These are phyloP conservation scores for Rhagoletis zephyria DNA, from an alignment of 1,140 invertebrate genomes.

Conservation along the genomic window DNA sequence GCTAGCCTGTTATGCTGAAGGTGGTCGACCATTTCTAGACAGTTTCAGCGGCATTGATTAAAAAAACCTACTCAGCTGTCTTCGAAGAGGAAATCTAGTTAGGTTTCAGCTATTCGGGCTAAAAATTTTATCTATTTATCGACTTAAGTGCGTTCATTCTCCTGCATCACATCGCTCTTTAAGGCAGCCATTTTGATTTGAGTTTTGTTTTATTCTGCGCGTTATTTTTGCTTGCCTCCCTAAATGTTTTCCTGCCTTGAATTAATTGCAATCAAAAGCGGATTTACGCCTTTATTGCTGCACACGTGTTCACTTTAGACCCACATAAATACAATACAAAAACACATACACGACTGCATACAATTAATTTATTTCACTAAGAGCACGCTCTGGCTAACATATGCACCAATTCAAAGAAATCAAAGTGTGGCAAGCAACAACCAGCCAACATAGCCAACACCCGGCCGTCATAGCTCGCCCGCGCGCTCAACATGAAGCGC, in stretches of 20 bases:
- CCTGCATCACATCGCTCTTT: background rate
- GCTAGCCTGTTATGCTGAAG: too few relatives aligned
- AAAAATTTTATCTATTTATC: too few relatives aligned
- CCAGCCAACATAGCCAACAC: background rate
- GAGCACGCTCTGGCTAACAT: conserved; percentile 28
- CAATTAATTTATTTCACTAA: conserved; percentile 31
- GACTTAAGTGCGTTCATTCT: too few relatives aligned
- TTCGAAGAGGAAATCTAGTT: too few relatives aligned
- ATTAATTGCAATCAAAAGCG: conserved; percentile 40
- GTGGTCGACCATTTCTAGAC: too few relatives aligned
- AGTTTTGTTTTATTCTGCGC: background rate
- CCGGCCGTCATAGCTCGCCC: background rate
- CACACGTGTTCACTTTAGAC: conserved; percentile 39
- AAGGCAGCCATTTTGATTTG: background rate
- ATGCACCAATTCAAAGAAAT: conserved; percentile 30
- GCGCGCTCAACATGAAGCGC: background rate
- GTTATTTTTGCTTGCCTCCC: background rate
- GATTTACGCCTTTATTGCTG: conserved; percentile 48
- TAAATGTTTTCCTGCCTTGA: background rate
- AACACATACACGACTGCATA: background rate
- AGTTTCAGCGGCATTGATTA: too few relatives aligned
- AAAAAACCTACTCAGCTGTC: too few relatives aligned
- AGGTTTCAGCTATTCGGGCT: too few relatives aligned
- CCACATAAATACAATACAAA: background rate
- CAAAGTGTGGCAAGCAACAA: conserved; percentile 25